These are phyloP conservation scores for Adelges cooleyi DNA, from an alignment of 1,140 invertebrate species.

Conservation along the genomic window DNA sequence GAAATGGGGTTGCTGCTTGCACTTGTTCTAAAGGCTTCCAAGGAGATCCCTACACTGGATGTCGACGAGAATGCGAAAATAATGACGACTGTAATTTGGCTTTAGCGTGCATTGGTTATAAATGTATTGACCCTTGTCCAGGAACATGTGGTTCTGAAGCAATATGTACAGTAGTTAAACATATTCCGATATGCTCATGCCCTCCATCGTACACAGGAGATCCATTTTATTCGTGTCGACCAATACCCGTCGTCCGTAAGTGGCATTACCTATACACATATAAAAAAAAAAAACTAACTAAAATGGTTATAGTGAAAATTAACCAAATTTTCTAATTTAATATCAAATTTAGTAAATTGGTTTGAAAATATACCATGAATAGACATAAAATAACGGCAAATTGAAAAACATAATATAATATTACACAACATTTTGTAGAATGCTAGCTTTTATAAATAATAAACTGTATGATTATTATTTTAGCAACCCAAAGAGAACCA, in stretches of 20 bases:
- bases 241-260: conserved; percentile 38
- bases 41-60: conserved; percentile 42
- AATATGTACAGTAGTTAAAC: conserved; percentile 43
- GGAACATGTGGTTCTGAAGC: conserved; percentile 45
- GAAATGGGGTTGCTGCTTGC: conserved; percentile 38
- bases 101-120: conserved; percentile 42
- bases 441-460: no score
- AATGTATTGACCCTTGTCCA: conserved; percentile 45
- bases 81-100: conserved; percentile 44
- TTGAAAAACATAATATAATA: no score
- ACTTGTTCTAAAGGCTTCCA: conserved; percentile 40
- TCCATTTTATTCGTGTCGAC: conserved; percentile 44
- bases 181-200: conserved; percentile 45
- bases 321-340: no score
- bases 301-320: neutral
- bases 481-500: conserved; percentile 22
- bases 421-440: no score
- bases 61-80: conserved; percentile 38
- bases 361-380: no score
- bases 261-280: neutral
- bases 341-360: no score
- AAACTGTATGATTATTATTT: neutral
- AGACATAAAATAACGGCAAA: no score
- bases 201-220: conserved; percentile 45
- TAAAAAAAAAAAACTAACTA: neutral